Percentiles rank a stretch among this genome's conserved stretches.
Evolutionary conservation across 1,140 invertebrate genomes (phyloP).

Genomic region (Chironomus striatipennis): DNA sequence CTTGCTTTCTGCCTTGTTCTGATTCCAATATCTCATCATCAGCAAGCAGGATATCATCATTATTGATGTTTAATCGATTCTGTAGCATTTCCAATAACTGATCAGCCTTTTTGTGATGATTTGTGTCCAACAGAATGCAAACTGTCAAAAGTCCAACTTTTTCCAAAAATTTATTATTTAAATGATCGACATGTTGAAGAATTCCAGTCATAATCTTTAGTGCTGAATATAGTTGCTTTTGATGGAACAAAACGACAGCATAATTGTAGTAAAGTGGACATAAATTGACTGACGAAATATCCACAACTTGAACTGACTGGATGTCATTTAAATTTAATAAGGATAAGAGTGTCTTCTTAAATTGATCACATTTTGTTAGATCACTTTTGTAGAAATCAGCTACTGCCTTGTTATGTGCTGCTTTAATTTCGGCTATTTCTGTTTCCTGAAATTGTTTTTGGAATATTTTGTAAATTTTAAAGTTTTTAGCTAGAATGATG

Average conservation of each 20-base stretch:
- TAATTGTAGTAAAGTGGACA: slow-evolving; percentile 64
- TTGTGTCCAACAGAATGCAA: slow-evolving; percentile 34
- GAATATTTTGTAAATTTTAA: not conserved
- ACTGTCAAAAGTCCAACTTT: slow-evolving; percentile 43
- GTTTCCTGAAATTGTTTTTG: not conserved
- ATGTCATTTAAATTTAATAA: slow-evolving; percentile 51
- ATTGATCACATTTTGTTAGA: slow-evolving; percentile 59
- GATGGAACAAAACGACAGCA: slow-evolving; percentile 71
- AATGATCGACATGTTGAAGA: slow-evolving; percentile 63
- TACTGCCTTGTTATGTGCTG: slow-evolving; percentile 57
- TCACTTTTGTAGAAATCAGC: slow-evolving; percentile 62
- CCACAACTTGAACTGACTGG: slow-evolving; percentile 41
- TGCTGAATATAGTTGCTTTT: slow-evolving; percentile 65
- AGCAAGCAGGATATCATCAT: slow-evolving; percentile 40
- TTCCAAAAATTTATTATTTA: slow-evolving; percentile 50
- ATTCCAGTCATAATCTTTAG: slow-evolving; percentile 63
- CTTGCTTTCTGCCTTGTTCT: slow-evolving; percentile 28
- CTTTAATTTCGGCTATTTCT: not conserved
- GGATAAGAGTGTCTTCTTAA: slow-evolving; percentile 52
- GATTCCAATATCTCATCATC: slow-evolving; percentile 39
- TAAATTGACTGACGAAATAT: slow-evolving; percentile 37
- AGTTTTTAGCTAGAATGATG: no score
- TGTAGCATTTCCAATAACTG: slow-evolving; percentile 35
- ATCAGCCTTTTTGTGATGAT: slow-evolving; percentile 36
- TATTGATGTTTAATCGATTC: slow-evolving; percentile 27